A percentile compares a stretch with the other conserved stretches of the same genome.
Evolutionary conservation across 2,797 vertebrate species (phyloP).

Genomic region (Enteromius radiatus): DNA sequence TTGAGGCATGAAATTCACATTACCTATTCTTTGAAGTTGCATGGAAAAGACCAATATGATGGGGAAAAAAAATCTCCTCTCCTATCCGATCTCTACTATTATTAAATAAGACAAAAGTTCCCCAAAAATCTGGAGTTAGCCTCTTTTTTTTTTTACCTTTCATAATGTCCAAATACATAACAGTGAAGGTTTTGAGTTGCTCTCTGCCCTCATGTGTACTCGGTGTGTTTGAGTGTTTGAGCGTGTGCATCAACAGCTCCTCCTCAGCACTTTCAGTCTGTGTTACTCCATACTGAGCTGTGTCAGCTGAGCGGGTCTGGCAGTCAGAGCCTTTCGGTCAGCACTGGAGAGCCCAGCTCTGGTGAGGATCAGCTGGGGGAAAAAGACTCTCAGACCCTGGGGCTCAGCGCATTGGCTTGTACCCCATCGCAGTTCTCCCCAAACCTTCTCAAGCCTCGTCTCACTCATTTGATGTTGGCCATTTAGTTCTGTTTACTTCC

Average conservation of each 20-base stretch:
- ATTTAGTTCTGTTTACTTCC: conserved; percentile 74
- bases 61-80: background rate
- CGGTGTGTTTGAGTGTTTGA: conserved; percentile 43
- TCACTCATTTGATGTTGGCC: conserved; percentile 69
- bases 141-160: conserved; percentile 6
- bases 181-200: conserved; percentile 13
- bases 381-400: conserved; percentile 37
- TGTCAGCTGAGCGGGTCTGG: conserved; percentile 36
- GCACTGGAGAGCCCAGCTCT: conserved; percentile 51
- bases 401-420: conserved; percentile 26
- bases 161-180: background rate
- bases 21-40: background rate
- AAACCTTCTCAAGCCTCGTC: conserved; percentile 69
- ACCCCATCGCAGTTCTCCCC: conserved; percentile 50
- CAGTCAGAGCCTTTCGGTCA: conserved; percentile 45
- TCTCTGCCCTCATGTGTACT: background rate
- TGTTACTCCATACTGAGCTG: conserved; percentile 45
- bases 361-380: conserved; percentile 47
- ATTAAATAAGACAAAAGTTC: background rate
- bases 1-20: background rate
- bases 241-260: conserved; percentile 50
- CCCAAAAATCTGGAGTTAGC: background rate
- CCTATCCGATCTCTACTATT: background rate
- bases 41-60: background rate
- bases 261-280: conserved; percentile 48